A percentile compares a stretch with the other conserved stretches of the same genome.
Conservation (phyloP, 2,888 invertebrate genomes). For the Cancer borealis region DNA sequence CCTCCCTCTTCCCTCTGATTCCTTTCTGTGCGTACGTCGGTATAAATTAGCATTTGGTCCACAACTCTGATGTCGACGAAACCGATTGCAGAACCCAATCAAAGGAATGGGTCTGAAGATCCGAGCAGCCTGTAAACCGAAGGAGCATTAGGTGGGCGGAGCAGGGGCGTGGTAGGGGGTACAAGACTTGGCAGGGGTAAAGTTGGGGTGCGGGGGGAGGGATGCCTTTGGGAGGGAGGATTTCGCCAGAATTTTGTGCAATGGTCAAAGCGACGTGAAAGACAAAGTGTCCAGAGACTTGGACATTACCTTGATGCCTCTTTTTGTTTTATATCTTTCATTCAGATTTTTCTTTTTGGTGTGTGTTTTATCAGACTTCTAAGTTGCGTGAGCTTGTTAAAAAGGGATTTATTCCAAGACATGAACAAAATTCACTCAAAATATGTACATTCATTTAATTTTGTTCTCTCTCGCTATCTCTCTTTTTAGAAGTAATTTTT, state of each 20-base stretch:
- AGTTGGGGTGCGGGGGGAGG: background rate
- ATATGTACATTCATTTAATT: background rate
- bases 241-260: constrained; percentile 41
- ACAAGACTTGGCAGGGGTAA: background rate
- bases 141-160: constrained; percentile 52
- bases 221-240: constrained; percentile 50
- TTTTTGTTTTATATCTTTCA: background rate
- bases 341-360: background rate
- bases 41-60: constrained; percentile 71
- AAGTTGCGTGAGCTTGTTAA: background rate
- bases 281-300: background rate
- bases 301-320: background rate
- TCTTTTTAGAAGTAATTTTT: background rate
- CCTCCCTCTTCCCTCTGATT: constrained; percentile 1
- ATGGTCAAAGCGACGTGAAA: background rate
- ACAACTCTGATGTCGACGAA: constrained; percentile 61
- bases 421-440: background rate
- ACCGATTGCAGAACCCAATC: constrained; percentile 72
- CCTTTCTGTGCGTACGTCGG: constrained; percentile 62
- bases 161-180: background rate
- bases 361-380: background rate
- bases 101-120: constrained; percentile 73
- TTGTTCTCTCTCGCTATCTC: background rate
- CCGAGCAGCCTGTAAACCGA: constrained; percentile 61
- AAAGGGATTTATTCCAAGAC: background rate